Conservation (phyloP, 2,113 vertebrate species). For the Terrapene triunguis region DNA sequence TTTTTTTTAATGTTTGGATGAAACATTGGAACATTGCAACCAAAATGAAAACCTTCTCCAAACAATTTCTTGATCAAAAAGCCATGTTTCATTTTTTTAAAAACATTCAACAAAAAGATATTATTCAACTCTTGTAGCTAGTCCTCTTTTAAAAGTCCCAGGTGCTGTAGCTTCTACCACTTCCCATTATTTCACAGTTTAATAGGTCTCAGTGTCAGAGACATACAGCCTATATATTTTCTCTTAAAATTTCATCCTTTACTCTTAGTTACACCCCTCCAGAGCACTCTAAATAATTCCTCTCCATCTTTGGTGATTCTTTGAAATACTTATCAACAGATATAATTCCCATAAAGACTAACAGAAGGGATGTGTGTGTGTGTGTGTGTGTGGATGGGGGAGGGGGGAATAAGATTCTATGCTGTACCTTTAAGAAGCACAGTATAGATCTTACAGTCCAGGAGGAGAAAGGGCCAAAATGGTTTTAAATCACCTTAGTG, state of each 20-base stretch:
- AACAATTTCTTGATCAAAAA: not conserved
- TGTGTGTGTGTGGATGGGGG: too few relatives aligned
- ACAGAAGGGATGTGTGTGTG: not conserved
- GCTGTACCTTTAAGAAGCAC: not conserved
- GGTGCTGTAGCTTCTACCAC: accelerated
- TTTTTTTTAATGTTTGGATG: not conserved
- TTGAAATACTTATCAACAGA: not conserved
- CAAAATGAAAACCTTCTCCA: not conserved
- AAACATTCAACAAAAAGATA: not conserved
- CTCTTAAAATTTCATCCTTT: not conserved
- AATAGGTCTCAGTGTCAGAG: not conserved
- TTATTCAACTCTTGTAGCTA: not conserved
- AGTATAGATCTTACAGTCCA: not conserved
- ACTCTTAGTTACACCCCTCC: not conserved
- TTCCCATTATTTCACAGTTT: not conserved
- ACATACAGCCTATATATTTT: not conserved
- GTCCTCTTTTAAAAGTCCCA: not conserved
- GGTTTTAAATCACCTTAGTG: not conserved
- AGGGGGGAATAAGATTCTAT: not conserved
- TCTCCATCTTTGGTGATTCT: not conserved
- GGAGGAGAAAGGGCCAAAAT: not conserved
- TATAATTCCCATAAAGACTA: not conserved
- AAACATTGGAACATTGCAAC: not conserved
- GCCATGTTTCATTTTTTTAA: not conserved
- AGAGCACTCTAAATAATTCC: not conserved